Evolutionary conservation across 2,797 vertebrate genomes (phyloP), one percentile per base, ranked within the genome.

Genomic region (Periophthalmus magnuspinnatus): DNA sequence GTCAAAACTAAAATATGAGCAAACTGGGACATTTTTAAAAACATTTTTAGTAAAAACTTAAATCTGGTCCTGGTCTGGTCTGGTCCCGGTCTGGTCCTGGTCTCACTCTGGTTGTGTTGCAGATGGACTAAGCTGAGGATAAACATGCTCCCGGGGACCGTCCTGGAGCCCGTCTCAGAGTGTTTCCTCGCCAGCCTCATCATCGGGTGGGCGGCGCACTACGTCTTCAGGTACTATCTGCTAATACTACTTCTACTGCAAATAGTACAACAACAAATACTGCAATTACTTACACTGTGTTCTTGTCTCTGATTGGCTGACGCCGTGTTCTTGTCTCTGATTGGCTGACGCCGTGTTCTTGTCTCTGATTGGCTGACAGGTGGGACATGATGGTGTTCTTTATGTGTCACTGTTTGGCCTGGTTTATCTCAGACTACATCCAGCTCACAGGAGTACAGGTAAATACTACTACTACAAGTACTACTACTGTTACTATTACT

Each of bases 381-480:
- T 99, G 97, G 96, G 97, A 99, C 88, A 97, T 99, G 88, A 97
- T 99, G 96, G 97, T 98, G 19, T 99, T 99, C 92, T 98, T 99
- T 85, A 95, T 99, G 96, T 98, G 97, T 90, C 97, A 99, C 83
- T 98, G 97, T 86, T 91, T 99, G 74, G 97, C 97, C 2, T 99
- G 97, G 97, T 99, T 99, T 88, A 94, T 99, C 72, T 93, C 94
- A 17, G 97, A 99, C 92, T 99, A 99, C 89, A 93, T 99, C 81
- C 97, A 99, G 87, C 95, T 99, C 62, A 94, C 93, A 50, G 97
- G 96, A 84, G 94, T 99, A 63, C 97, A 99, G 95, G 97, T 99
- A 72, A 48, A 47, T 13, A 14, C 50, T 21, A 6, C 22, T 28
- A n/a, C 52, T 22, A 3, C n/a, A 3, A n/a, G n/a, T 22, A 5